Conservation (phyloP, 2,797 vertebrate genomes). For the Silurus aristotelis region DNA sequence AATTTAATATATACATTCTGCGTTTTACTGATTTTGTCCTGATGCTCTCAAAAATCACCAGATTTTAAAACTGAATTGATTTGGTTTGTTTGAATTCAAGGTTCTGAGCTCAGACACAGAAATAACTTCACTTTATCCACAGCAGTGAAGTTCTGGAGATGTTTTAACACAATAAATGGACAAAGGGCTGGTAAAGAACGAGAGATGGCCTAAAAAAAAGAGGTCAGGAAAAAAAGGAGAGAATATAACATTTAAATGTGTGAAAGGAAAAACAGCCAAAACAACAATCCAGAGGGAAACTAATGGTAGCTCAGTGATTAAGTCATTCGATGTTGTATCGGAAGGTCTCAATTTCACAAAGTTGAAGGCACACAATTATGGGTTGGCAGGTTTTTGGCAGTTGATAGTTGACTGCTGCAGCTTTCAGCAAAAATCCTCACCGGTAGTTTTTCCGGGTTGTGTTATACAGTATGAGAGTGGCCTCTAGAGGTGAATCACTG, state of each 20-base stretch:
- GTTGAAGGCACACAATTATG: no score
- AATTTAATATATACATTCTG: not conserved
- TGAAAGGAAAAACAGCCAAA: not conserved
- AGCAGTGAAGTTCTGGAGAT: not conserved
- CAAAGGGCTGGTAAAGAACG: not conserved
- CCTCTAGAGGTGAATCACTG: no score
- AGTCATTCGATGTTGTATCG: no score
- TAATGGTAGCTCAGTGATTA: not conserved
- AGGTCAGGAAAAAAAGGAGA: not conserved
- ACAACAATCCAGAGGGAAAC: not conserved
- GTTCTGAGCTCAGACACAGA: not conserved
- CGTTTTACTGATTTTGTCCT: not conserved
- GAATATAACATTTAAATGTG: not conserved
- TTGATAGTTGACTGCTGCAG: no score
- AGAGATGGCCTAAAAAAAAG: conserved; percentile 1
- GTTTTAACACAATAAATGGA: not conserved
- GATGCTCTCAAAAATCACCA: not conserved
- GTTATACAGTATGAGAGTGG: no score
- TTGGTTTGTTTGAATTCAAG: no score
- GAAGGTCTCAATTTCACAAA: no score
- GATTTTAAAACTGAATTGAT: no score
- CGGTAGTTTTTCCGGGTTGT: no score
- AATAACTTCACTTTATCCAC: not conserved
- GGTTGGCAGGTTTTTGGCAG: no score
- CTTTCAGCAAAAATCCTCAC: no score